Conservation (phyloP, 2,797 vertebrate genomes). For the Glyptemys insculpta region DNA sequence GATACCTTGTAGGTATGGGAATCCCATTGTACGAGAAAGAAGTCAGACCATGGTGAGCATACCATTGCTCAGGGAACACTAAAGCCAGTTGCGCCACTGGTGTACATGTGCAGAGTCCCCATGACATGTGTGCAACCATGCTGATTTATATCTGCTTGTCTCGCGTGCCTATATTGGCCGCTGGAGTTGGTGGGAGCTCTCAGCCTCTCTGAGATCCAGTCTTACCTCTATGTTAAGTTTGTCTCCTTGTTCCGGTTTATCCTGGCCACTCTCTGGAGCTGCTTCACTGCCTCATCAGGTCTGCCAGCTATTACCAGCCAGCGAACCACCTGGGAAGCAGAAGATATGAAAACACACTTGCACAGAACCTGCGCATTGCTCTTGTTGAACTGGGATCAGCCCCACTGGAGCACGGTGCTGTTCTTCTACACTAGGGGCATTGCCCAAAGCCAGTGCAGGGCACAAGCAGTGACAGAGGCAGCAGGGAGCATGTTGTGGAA, state of each 20-base stretch:
- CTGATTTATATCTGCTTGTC: neutral
- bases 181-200: neutral
- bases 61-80: neutral
- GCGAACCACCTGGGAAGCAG: neutral
- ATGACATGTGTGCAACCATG: neutral
- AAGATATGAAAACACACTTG: neutral
- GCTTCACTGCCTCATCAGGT: constrained; percentile 5
- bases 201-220: neutral
- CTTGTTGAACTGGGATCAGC: neutral
- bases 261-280: constrained; percentile 23
- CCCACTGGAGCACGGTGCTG: neutral
- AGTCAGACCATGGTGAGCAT: neutral
- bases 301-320: constrained; percentile 48
- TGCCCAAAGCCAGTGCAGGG: neutral
- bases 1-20: neutral
- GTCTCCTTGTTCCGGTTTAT: constrained; percentile 33
- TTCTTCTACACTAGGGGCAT: neutral
- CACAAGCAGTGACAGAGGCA: no score
- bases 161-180: neutral
- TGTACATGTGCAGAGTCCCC: neutral
- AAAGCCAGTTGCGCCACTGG: neutral
- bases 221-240: constrained; percentile 36
- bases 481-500: no score
- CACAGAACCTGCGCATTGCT: neutral
- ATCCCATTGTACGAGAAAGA: neutral